A percentile compares a stretch with the other conserved stretches of the same genome.
These are phyloP conservation scores for Sterrhoptilus dennistouni DNA, from an alignment of 2,113 vertebrate genomes.

Conservation along the genomic window DNA sequence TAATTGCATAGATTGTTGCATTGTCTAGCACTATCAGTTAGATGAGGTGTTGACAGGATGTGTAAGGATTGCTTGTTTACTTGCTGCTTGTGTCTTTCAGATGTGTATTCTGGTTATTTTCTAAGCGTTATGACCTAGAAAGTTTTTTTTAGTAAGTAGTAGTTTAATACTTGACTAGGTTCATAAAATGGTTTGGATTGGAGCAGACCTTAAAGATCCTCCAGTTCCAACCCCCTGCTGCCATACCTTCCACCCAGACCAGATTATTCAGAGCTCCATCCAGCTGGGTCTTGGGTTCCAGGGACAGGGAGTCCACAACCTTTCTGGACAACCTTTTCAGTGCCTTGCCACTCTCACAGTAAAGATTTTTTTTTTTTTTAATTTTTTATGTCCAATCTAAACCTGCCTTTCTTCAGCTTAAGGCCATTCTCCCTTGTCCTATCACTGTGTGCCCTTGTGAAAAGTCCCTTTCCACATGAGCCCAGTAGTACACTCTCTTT, in stretches of 20 bases:
- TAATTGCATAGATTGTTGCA: not conserved
- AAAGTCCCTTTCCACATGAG: not conserved
- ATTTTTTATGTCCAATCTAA: not conserved
- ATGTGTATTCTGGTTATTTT: not conserved
- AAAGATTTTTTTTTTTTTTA: not conserved
- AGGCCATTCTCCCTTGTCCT: not conserved
- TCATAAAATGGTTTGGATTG: not conserved
- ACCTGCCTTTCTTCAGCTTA: not conserved
- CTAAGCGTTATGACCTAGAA: no score
- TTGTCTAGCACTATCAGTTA: not conserved
- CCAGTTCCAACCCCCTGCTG: not conserved
- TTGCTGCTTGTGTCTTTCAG: not conserved
- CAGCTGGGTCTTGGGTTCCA: not conserved
- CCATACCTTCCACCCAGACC: not conserved
- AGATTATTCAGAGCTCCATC: not conserved
- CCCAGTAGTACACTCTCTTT: not conserved
- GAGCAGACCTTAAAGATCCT: not conserved
- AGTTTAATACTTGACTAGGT: not conserved
- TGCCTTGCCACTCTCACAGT: not conserved
- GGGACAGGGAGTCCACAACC: accelerated
- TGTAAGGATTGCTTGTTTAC: not conserved
- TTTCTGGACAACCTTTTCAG: not conserved
- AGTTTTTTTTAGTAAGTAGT: not conserved
- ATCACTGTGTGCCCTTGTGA: not conserved
- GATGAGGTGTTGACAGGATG: not conserved